These are phyloP conservation scores for Geotrupes spiniger DNA, from an alignment of 2,888 invertebrate genomes.

Conservation along the genomic window DNA sequence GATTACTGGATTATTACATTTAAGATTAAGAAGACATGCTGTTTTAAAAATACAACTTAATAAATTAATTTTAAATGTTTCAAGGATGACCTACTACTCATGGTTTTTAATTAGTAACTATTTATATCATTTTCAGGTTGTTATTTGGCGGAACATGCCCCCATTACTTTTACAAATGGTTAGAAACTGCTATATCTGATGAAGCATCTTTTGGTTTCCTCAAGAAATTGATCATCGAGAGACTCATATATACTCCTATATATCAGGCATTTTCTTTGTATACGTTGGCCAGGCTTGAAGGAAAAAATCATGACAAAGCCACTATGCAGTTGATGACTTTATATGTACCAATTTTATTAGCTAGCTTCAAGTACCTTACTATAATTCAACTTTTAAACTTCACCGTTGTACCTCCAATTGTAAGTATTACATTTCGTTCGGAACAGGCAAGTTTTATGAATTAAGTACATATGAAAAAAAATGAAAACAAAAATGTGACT, in stretches of 20 bases:
- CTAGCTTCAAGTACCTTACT: conserved; percentile 77
- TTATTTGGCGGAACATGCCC: conserved; percentile 79
- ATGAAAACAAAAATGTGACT: no score
- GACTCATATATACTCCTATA: conserved; percentile 68
- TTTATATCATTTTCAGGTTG: conserved; percentile 63
- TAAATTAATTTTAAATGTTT: no score
- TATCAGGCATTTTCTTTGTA: conserved; percentile 74
- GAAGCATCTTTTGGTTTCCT: conserved; percentile 51
- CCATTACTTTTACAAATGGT: conserved; percentile 69
- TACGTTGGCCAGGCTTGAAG: conserved; percentile 71
- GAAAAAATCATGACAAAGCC: conserved; percentile 66
- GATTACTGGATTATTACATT: no score
- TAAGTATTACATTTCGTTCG: no score
- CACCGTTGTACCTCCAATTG: conserved; percentile 74
- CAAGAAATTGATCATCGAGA: conserved; percentile 67
- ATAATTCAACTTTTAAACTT: conserved; percentile 72
- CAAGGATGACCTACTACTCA: no score
- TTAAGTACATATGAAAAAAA: conserved; percentile 8
- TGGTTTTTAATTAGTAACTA: no score
- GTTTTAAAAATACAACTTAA: no score
- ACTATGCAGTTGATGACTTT: conserved; percentile 61
- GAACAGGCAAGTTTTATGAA: no score
- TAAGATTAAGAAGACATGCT: no score
- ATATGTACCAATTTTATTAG: conserved; percentile 64
- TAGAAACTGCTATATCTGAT: conserved; percentile 61